Conservation (phyloP, 2,888 invertebrate species). For the Limenitis camilla region DNA sequence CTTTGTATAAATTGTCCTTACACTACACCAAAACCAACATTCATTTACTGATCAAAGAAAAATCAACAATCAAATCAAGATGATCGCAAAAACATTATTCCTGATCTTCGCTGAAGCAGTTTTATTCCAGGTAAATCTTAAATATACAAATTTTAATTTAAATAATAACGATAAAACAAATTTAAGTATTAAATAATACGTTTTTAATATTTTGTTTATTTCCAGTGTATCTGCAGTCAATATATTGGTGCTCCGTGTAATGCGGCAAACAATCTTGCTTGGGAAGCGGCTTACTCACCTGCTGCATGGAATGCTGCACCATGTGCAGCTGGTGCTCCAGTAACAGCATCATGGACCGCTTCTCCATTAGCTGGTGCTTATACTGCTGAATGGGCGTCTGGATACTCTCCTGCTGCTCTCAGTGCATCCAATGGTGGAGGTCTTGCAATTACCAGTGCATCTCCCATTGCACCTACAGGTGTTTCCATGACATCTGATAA, state of each 20-base stretch:
- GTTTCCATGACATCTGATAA: conserved; percentile 43
- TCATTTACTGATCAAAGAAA: not conserved
- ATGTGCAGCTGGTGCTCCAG: conserved; percentile 11
- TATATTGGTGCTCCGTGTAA: conserved; percentile 18
- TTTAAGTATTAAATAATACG: not conserved
- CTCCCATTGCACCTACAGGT: conserved; percentile 39
- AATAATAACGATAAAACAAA: not conserved
- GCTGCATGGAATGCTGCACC: conserved; percentile 5
- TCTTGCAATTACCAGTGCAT: conserved; percentile 37
- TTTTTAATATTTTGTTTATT: too few relatives aligned
- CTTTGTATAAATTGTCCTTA: not conserved
- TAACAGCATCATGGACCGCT: not conserved
- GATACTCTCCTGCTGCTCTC: conserved; percentile 36
- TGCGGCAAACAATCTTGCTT: not conserved
- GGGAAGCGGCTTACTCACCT: conserved; percentile 3
- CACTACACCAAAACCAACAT: not conserved
- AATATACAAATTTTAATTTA: not conserved
- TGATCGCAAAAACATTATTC: conserved; percentile 17
- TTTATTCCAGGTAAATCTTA: conserved; percentile 24
- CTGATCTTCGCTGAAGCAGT: conserved; percentile 24
- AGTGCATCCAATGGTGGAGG: conserved; percentile 40
- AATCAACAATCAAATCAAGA: conserved; percentile 1
- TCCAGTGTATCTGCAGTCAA: conserved; percentile 23
- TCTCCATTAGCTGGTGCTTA: conserved; percentile 3
- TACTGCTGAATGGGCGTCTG: conserved; percentile 27